phyloP scores from a whole-genome alignment of 1,140 invertebrate genomes.

The Pristionchus pacificus region DNA sequence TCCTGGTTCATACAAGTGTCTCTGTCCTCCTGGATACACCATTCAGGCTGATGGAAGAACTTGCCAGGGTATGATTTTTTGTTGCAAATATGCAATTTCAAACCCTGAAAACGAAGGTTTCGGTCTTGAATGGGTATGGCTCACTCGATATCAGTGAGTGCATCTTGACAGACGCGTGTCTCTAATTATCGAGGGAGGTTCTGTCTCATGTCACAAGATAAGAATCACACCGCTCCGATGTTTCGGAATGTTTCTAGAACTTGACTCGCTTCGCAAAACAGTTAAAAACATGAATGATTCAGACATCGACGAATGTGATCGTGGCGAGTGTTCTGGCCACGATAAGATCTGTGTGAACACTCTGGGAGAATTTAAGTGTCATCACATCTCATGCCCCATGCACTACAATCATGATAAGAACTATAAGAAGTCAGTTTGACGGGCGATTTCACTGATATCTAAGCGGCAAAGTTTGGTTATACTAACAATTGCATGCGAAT shows the following conservation, averaged over 20 bases:
- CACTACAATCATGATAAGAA: conserved; percentile 72
- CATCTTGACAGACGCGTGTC: too few relatives aligned
- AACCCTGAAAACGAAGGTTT: too few relatives aligned
- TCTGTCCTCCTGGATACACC: conserved; percentile 60
- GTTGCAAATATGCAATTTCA: not conserved
- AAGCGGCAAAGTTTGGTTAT: conserved; percentile 22
- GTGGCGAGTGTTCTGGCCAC: conserved; percentile 64
- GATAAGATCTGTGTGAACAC: conserved; percentile 83
- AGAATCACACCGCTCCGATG: too few relatives aligned
- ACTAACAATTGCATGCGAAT: too few relatives aligned
- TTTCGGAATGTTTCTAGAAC: too few relatives aligned
- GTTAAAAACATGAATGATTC: not conserved
- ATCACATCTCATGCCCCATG: conserved; percentile 75
- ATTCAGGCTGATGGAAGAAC: conserved; percentile 60
- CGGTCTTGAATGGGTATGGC: too few relatives aligned
- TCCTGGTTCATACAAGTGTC: conserved; percentile 58
- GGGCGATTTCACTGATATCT: not conserved
- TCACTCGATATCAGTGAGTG: too few relatives aligned
- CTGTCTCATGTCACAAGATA: too few relatives aligned
- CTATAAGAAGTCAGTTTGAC: conserved; percentile 74
- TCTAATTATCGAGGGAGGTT: too few relatives aligned
- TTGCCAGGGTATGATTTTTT: conserved; percentile 46
- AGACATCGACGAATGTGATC: conserved; percentile 81
- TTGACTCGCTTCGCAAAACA: too few relatives aligned
- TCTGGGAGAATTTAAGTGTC: conserved; percentile 79